Evolutionary conservation across 2,797 vertebrate genomes (phyloP).

Genomic region (Sparus aurata): DNA sequence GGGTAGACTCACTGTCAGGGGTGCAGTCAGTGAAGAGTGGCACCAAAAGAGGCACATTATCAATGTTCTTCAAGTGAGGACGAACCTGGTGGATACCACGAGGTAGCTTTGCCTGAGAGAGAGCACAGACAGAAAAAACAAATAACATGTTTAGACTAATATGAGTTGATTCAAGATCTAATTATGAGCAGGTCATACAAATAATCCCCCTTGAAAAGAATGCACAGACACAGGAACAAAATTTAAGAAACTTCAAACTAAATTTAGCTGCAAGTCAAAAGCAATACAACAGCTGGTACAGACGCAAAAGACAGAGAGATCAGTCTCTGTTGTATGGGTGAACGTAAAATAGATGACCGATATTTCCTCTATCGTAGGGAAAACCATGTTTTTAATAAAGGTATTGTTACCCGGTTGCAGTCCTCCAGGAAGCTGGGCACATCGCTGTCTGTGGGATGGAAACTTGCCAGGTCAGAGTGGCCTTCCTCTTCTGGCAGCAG

Average conservation of each 20-base stretch:
- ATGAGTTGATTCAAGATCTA: too few species aligned
- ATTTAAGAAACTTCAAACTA: neutral
- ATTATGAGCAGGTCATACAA: neutral
- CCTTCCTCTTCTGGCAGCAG: slow-evolving; percentile 95
- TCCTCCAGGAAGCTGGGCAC: slow-evolving; percentile 98
- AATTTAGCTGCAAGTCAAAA: neutral
- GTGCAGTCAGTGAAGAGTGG: slow-evolving; percentile 99
- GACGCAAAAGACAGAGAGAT: neutral
- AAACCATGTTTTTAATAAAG: neutral
- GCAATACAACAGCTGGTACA: neutral
- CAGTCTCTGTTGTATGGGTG: neutral
- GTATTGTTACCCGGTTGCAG: slow-evolving; percentile 91
- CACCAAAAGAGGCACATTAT: slow-evolving; percentile 98
- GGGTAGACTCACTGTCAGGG: slow-evolving; percentile 92
- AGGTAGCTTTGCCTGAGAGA: slow-evolving; percentile 95
- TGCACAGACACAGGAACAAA: neutral
- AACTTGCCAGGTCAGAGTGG: slow-evolving; percentile 95
- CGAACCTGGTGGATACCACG: slow-evolving; percentile 98
- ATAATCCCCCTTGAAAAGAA: neutral
- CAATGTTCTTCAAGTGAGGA: slow-evolving; percentile 98
- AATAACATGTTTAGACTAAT: neutral
- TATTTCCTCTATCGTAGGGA: neutral
- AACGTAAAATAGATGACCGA: neutral
- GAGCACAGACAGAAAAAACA: neutral
- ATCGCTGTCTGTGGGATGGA: slow-evolving; percentile 97